A percentile compares a stretch with the other conserved stretches of the same genome.
phyloP scores from a whole-genome alignment of 2,113 vertebrate genomes.

The Emydura subglobosa region DNA sequence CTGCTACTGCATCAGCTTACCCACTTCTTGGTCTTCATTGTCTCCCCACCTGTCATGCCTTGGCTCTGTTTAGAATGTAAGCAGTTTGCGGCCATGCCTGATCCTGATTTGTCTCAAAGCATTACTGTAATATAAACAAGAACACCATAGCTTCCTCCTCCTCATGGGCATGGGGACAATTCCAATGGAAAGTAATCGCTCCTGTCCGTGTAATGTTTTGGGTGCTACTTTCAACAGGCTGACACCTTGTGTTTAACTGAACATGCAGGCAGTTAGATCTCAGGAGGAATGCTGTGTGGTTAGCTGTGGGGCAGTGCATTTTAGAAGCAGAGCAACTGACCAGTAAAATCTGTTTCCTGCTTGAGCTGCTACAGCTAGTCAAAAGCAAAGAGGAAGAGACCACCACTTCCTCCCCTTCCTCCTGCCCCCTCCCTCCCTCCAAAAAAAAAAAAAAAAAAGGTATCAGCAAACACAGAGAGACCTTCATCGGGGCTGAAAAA shows the following conservation, averaged over 20 bases:
- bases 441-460: neutral
- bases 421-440: too few relatives aligned
- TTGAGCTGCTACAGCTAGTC: neutral
- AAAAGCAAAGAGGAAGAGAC: rapidly evolving
- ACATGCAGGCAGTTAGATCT: neutral
- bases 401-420: too few relatives aligned
- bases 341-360: neutral
- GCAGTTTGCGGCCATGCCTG: too few relatives aligned
- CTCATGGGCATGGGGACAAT: too few relatives aligned
- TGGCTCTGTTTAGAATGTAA: neutral
- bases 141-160: neutral
- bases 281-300: rapidly evolving
- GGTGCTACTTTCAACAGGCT: neutral
- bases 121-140: neutral
- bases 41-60: neutral
- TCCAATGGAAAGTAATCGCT: neutral
- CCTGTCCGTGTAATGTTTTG: neutral
- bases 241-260: neutral
- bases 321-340: neutral
- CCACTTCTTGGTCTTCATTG: neutral
- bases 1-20: neutral
- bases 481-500: neutral
- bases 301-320: too few relatives aligned
- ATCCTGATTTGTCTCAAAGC: neutral
- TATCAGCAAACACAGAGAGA: rapidly evolving